Evolutionary conservation across 2,113 vertebrate species (phyloP), one percentile per base, ranked within the genome.

Genomic region (Cavia aperea): DNA sequence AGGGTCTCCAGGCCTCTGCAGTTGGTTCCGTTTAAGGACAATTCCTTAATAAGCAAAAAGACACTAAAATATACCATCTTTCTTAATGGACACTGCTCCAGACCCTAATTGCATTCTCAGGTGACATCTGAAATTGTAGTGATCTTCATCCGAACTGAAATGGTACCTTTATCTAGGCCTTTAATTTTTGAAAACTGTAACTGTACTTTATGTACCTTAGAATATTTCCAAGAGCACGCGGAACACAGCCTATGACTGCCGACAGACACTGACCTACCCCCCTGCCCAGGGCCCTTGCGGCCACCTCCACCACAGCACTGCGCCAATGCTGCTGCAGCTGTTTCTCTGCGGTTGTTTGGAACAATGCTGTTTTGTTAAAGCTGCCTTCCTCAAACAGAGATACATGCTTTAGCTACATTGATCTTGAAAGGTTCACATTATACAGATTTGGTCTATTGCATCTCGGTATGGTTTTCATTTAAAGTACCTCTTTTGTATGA

Each of bases 381-480:
- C 88, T 93, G 95, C 88, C 94, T 92, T 93, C 86, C 58, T 83
- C 75, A 97, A 96, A 95, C 96, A 94, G 51, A 24, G 86, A 56
- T 95, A 29, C 73, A 89, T 91, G 96, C 96, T 92, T 94, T 96
- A 97, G 96, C 97, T 95, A 96, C 95, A 96, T 51, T 96, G 97
- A 97, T 97, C 96, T 96, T 95, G 87, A 96, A 96, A 97, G 95
- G 93, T 97, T 98, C 97, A 97, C 92, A 85, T 96, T 96, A 96
- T 14, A 95, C 93, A 96, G 93, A 93, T 91, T 92, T 94, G 92
- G 82, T 93, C 90, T 78, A 81, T 19, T 95, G 86, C 82, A 81
- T 72, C 79, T 77, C 70, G 66, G 83, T 63, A 43, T 88, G 90
- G 95, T 92, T 96, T 96, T 96, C 95, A 96, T 97, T 97, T 96